Evolutionary conservation across 2,888 invertebrate species (phyloP).

Genomic region (Heteromyza rotundicornis): DNA sequence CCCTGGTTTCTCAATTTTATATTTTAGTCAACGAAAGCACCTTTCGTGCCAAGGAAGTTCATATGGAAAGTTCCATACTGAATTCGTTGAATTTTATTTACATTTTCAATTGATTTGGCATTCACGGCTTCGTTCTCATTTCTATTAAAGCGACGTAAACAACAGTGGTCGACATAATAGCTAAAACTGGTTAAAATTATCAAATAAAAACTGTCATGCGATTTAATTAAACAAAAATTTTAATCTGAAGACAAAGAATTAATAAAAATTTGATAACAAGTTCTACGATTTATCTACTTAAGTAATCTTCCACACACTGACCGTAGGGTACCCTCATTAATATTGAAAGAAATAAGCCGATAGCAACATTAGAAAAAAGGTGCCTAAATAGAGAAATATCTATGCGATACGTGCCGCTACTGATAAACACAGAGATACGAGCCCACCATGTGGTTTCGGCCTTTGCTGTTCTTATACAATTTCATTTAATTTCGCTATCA

Average conservation of each 20-base stretch:
- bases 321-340: no score
- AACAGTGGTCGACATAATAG: no score
- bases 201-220: no score
- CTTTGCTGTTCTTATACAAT: no score
- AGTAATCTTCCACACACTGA: no score
- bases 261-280: no score
- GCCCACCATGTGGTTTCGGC: not conserved
- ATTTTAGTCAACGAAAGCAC: not conserved
- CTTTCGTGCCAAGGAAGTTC: not conserved
- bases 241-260: no score
- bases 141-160: not conserved
- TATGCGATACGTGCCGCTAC: not conserved
- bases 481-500: no score
- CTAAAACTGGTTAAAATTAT: no score
- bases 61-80: not conserved
- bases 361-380: not conserved
- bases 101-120: not conserved
- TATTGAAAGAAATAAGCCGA: not conserved
- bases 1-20: not conserved
- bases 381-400: not conserved
- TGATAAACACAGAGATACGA: not conserved
- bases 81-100: not conserved
- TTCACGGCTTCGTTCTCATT: not conserved
- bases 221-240: no score
- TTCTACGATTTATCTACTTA: no score